Evolutionary conservation across 2,797 vertebrate species (phyloP).

Genomic region (Austrolebias charrua): DNA sequence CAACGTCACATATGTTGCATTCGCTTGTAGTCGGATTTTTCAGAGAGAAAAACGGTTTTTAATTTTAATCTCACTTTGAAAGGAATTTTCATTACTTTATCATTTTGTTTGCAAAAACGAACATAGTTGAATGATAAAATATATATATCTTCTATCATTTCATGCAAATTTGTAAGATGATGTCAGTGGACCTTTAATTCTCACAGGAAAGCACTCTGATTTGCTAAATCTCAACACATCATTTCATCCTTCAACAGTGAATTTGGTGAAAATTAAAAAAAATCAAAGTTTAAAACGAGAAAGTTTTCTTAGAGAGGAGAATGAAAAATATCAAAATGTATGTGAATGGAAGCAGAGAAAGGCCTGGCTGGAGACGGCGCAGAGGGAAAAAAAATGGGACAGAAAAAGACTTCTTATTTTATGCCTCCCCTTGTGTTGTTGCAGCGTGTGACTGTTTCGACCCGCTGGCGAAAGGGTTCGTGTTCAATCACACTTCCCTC

Average conservation of each 20-base stretch:
- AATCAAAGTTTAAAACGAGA: background rate
- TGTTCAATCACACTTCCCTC: constrained; percentile 79
- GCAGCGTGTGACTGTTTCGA: constrained; percentile 60
- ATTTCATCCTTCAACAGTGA: constrained; percentile 27
- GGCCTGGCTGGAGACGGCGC: constrained; percentile 27
- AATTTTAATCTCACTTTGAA: too few relatives aligned
- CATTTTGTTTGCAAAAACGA: too few relatives aligned
- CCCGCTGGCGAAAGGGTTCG: constrained; percentile 68
- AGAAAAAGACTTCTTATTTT: constrained; percentile 58
- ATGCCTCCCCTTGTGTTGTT: constrained; percentile 62
- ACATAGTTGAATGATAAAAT: too few relatives aligned
- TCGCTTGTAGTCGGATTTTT: too few relatives aligned
- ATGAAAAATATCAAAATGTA: constrained; percentile 38
- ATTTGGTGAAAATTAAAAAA: constrained; percentile 25
- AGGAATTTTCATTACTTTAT: too few relatives aligned
- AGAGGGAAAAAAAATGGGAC: constrained; percentile 53
- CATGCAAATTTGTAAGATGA: too few relatives aligned
- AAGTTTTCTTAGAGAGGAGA: constrained; percentile 25
- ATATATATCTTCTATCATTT: too few relatives aligned
- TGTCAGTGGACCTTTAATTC: too few relatives aligned
- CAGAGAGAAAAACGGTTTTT: too few relatives aligned
- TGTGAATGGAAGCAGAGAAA: constrained; percentile 31
- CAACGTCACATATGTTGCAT: too few relatives aligned
- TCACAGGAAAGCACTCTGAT: constrained; percentile 37
- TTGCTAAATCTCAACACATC: constrained; percentile 25